Evolutionary conservation across 2,113 vertebrate species (phyloP).

Genomic region (Forbesichthys agassizii): DNA sequence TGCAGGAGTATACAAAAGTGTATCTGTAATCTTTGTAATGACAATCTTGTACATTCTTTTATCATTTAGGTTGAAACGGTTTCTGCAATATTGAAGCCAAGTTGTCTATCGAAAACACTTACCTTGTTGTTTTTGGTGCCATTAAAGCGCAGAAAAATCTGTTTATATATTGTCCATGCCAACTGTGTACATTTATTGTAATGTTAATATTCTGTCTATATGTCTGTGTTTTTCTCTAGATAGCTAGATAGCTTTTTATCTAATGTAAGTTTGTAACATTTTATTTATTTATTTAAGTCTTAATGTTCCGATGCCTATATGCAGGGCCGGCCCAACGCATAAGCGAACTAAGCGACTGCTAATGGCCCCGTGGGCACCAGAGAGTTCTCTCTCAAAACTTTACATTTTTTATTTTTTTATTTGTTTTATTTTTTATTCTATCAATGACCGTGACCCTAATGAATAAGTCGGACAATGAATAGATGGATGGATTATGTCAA

Average conservation of each 20-base stretch:
- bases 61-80: conserved; percentile 67
- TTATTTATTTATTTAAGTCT: too few relatives aligned
- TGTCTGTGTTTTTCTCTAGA: neutral
- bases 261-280: neutral
- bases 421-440: too few relatives aligned
- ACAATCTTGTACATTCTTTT: conserved; percentile 78
- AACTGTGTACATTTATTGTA: neutral
- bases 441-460: too few relatives aligned
- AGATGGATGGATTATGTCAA: too few relatives aligned
- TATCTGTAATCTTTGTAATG: conserved; percentile 74
- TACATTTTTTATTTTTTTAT: too few relatives aligned
- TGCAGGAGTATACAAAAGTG: conserved; percentile 61
- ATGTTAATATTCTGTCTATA: neutral
- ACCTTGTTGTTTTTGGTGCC: conserved; percentile 73
- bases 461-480: too few relatives aligned
- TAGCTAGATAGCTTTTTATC: neutral
- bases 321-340: neutral
- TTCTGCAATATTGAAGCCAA: conserved; percentile 33
- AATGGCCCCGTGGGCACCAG: too few relatives aligned
- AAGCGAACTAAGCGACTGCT: too few relatives aligned
- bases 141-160: conserved; percentile 69
- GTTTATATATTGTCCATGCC: conserved; percentile 1
- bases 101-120: conserved; percentile 56
- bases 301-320: too few relatives aligned
- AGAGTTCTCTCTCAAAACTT: too few relatives aligned